Conservation (phyloP, 2,888 invertebrate genomes). For the Melanargia galathea region DNA sequence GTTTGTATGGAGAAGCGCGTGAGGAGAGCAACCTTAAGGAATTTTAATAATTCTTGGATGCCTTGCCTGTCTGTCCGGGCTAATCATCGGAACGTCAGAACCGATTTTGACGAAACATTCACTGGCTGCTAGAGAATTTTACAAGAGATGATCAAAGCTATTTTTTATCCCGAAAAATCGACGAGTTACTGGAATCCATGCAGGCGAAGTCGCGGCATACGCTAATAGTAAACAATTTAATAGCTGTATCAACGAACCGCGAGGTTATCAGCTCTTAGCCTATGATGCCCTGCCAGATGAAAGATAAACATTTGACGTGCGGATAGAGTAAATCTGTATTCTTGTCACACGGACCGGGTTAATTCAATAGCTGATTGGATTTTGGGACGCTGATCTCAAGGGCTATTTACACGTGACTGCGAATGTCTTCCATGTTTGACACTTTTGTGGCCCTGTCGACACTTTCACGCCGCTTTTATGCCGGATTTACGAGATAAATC, state of each 20-base stretch:
- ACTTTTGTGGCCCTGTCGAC: conserved; percentile 27
- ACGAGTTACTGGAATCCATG: too few relatives aligned
- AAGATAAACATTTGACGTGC: conserved; percentile 81
- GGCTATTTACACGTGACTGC: conserved; percentile 59
- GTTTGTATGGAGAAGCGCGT: too few relatives aligned
- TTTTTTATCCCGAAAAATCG: too few relatives aligned
- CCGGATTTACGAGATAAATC: not conserved
- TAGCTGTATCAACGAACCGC: not conserved
- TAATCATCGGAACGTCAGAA: too few relatives aligned
- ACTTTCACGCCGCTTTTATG: conserved; percentile 28
- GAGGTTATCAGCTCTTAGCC: conserved; percentile 53
- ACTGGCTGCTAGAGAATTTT: too few relatives aligned
- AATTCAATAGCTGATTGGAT: conserved; percentile 83
- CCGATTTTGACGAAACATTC: too few relatives aligned
- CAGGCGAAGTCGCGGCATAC: too few relatives aligned
- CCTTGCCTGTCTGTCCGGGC: too few relatives aligned
- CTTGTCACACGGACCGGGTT: conserved; percentile 79
- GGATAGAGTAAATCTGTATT: conserved; percentile 78
- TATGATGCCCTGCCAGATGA: conserved; percentile 66
- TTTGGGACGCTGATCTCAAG: conserved; percentile 73
- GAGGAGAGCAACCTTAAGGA: too few relatives aligned
- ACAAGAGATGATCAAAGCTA: too few relatives aligned
- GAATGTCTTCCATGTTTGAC: conserved; percentile 33
- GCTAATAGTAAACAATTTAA: too few relatives aligned
- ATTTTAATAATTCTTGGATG: too few relatives aligned